Evolutionary conservation across 2,797 vertebrate species (phyloP), one percentile per base, ranked within the genome.

Genomic region (Gouania willdenowi): DNA sequence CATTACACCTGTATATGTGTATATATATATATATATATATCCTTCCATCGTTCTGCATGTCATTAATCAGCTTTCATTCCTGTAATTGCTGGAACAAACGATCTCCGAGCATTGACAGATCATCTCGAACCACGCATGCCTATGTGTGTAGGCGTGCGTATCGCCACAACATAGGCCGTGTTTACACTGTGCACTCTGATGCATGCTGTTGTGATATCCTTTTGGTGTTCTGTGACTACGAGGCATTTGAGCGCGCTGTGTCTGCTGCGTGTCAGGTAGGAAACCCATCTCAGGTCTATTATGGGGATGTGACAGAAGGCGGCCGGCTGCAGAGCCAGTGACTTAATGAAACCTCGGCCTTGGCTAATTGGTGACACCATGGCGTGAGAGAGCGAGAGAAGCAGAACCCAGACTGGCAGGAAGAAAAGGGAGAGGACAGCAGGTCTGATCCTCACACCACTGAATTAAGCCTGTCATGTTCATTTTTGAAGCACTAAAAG

Each of bases 331-430:
- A 77, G 52, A 76, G 53, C 67, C 73, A 56, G 75, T n/a, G 81
- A 88, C 90, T 90, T 92, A 91, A 91, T 84, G 83, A 89, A 91
- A 91, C 75, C 75, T 41, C 68, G 88, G 82, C 78, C 77, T 48
- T 8, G 64, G 66, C 66, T 83, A 81, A 79, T 91, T 94, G 90
- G 88, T 91, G 89, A 90, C 88, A 87, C 48, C 50, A 79, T 66
- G 77, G 79, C 66, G 81, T 79, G 68, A 71, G 65, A 82, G 72
- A 71, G 79, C 52, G 63, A 82, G 63, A 27, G 43, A 87, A 77
- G 77, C 74, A 82, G 84, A 45, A 45, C 54, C 36, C 46, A 41
- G 50, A 72, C 42, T 40, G 59, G 59, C 57, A 48, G 47, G 63
- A 58, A 34, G 15, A 48, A 45, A 41, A 23, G 61, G n/a, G 77